Percentiles rank a stretch among this genome's conserved stretches.
Evolutionary conservation across 2,888 invertebrate species (phyloP).

Genomic region (Drosophila niveifrons): DNA sequence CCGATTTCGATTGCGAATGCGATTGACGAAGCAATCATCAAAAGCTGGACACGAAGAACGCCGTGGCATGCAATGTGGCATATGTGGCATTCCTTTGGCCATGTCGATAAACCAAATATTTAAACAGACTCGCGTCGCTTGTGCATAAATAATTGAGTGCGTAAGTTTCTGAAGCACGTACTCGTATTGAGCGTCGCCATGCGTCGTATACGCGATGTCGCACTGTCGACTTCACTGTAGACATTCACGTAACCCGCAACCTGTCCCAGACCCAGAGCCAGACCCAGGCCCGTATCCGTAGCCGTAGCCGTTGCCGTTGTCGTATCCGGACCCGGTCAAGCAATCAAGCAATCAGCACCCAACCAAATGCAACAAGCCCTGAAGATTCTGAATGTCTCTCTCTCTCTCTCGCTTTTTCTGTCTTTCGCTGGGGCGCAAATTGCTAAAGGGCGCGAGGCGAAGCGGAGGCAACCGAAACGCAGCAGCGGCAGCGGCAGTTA

Average conservation of each 20-base stretch:
- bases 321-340: constrained; percentile 19
- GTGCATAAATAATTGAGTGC: constrained; percentile 46
- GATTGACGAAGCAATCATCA: not conserved
- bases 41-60: not conserved
- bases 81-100: constrained; percentile 10
- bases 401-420: too few species aligned
- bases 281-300: constrained; percentile 8
- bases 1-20: not conserved
- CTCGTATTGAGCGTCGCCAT: not conserved
- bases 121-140: constrained; percentile 29
- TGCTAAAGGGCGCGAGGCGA: not conserved
- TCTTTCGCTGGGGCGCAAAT: constrained; percentile 4
- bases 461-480: constrained; percentile 24
- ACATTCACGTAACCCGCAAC: not conserved
- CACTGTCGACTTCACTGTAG: too few species aligned
- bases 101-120: constrained; percentile 27
- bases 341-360: constrained; percentile 49
- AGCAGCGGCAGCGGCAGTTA: constrained; percentile 55
- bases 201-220: not conserved
- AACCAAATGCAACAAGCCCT: constrained; percentile 52
- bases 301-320: constrained; percentile 20
- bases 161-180: constrained; percentile 9
- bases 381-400: constrained; percentile 29
- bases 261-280: constrained; percentile 1
- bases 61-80: constrained; percentile 3